Percentiles rank a stretch among this genome's conserved stretches.
Evolutionary conservation across 2,888 invertebrate genomes (phyloP).

Genomic region (Pseudococcus jackbeardsleyi): DNA sequence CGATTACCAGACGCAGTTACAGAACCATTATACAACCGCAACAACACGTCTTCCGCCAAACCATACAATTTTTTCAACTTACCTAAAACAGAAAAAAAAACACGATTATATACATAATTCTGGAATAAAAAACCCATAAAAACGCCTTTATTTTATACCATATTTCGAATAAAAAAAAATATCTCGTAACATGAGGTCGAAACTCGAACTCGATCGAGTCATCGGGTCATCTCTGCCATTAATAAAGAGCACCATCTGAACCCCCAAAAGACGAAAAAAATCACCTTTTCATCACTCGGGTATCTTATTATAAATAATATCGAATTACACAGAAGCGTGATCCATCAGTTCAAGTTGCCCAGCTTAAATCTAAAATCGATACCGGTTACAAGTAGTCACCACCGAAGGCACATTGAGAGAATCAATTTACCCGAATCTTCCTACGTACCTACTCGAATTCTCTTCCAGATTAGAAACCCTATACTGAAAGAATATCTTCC

Average conservation of each 20-base stretch:
- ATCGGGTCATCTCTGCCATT: neutral
- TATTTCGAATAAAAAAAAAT: neutral
- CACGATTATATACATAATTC: neutral
- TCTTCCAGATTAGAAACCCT: conserved; percentile 30
- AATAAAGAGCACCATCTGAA: neutral
- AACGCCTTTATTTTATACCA: conserved; percentile 1
- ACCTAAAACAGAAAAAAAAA: conserved; percentile 27
- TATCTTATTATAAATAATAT: conserved; percentile 20
- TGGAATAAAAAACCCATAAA: neutral
- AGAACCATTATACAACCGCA: neutral
- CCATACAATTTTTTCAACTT: neutral
- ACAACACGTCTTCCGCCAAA: neutral
- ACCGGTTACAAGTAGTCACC: conserved; percentile 45
- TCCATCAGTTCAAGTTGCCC: conserved; percentile 9
- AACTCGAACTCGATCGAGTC: neutral
- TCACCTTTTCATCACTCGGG: neutral
- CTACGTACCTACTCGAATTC: neutral
- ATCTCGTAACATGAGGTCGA: neutral
- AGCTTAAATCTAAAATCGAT: conserved; percentile 33
- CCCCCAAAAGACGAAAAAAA: neutral
- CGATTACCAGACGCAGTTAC: neutral
- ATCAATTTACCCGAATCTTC: conserved; percentile 41
- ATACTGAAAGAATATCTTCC: neutral
- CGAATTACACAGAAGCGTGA: conserved; percentile 39
- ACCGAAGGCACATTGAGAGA: neutral